Conservation (phyloP, 2,797 vertebrate species). For the Geotrypetes seraphini region DNA sequence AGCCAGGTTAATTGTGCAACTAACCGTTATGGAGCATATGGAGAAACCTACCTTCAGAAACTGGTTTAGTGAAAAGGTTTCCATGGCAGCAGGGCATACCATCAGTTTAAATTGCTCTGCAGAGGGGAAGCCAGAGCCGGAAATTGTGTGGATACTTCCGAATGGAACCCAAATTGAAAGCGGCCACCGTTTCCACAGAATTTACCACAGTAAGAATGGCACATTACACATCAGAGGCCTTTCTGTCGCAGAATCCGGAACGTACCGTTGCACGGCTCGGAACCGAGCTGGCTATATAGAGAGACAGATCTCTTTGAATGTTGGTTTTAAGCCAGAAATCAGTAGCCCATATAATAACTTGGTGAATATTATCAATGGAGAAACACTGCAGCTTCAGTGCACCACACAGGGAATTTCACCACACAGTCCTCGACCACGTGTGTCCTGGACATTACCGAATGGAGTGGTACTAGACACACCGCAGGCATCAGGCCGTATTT, state of each 20-base stretch:
- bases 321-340: slow-evolving; percentile 61
- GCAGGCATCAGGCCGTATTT: slow-evolving; percentile 66
- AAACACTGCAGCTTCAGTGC: slow-evolving; percentile 71
- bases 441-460: slow-evolving; percentile 78
- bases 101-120: slow-evolving; percentile 79
- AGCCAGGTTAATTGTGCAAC: slow-evolving; percentile 59
- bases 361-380: slow-evolving; percentile 68
- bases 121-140: slow-evolving; percentile 41
- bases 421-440: slow-evolving; percentile 21
- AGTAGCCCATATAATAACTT: slow-evolving; percentile 57
- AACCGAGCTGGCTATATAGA: slow-evolving; percentile 58
- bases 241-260: slow-evolving; percentile 59
- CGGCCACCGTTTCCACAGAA: slow-evolving; percentile 50
- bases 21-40: slow-evolving; percentile 54
- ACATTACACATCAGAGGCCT: slow-evolving; percentile 67
- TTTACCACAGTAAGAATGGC: slow-evolving; percentile 68
- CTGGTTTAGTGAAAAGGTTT: slow-evolving; percentile 50
- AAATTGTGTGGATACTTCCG: slow-evolving; percentile 73
- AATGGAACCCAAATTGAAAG: slow-evolving; percentile 57
- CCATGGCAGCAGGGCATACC: slow-evolving; percentile 57
- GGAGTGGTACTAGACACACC: slow-evolving; percentile 62
- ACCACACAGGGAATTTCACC: slow-evolving; percentile 32
- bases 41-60: slow-evolving; percentile 49
- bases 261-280: slow-evolving; percentile 71
- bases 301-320: slow-evolving; percentile 56